Evolutionary conservation across 2,888 invertebrate genomes (phyloP).

Genomic region (Drosophila pseudotalamancana): DNA sequence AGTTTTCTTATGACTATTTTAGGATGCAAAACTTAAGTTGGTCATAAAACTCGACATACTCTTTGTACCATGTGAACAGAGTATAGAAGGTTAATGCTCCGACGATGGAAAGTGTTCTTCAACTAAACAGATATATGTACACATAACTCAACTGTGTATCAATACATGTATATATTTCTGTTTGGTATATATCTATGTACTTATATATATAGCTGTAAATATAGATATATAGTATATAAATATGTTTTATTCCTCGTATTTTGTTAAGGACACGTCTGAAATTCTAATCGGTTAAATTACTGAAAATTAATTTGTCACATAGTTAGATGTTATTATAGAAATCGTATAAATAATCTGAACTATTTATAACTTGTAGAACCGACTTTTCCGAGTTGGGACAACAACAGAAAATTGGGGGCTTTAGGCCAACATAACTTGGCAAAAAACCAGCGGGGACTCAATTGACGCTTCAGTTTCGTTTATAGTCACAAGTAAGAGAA

Average conservation of each 20-base stretch:
- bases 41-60: not conserved
- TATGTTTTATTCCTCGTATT: too few species aligned
- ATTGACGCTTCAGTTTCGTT: conserved; percentile 25
- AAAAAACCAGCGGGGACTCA: conserved; percentile 55
- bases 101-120: conserved; percentile 54
- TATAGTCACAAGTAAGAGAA: conserved; percentile 13
- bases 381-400: not conserved
- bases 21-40: too few species aligned
- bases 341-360: too few species aligned
- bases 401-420: not conserved
- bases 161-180: too few species aligned
- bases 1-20: too few species aligned
- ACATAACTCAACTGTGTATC: too few species aligned
- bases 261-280: conserved; percentile 52
- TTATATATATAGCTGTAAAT: too few species aligned
- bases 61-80: not conserved
- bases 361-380: not conserved
- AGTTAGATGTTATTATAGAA: too few species aligned
- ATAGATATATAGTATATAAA: too few species aligned
- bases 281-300: conserved; percentile 61
- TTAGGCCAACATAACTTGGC: conserved; percentile 44
- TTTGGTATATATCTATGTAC: too few species aligned
- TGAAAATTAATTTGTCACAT: conserved; percentile 37
- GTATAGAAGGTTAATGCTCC: not conserved
- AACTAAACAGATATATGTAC: too few species aligned